Evolutionary conservation across 2,888 invertebrate genomes (phyloP).

Genomic region (Hirtodrosophila confusa): DNA sequence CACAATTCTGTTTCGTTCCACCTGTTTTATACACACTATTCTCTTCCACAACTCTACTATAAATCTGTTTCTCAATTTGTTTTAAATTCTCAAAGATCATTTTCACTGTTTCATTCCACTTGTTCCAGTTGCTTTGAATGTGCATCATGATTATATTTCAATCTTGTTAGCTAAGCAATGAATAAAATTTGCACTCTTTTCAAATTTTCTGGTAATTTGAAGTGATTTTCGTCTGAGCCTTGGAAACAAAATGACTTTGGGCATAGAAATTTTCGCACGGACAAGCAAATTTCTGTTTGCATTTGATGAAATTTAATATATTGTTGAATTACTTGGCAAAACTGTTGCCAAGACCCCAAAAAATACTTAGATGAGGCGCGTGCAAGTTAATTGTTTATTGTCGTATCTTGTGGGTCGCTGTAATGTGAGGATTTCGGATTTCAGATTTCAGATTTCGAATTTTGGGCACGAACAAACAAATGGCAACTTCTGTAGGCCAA

Average conservation of each 20-base stretch:
- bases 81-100: too few relatives aligned
- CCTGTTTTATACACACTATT: too few relatives aligned
- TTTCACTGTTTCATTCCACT: slow-evolving; percentile 8
- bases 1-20: too few relatives aligned
- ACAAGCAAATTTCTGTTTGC: slow-evolving; percentile 25
- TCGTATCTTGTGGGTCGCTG: slow-evolving; percentile 29
- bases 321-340: slow-evolving; percentile 29
- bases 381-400: slow-evolving; percentile 50
- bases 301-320: slow-evolving; percentile 55
- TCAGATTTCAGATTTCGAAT: slow-evolving; percentile 25
- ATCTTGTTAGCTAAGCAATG: too few relatives aligned
- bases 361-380: slow-evolving; percentile 30
- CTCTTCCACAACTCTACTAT: too few relatives aligned
- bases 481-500: slow-evolving; percentile 43
- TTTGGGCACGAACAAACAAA: slow-evolving; percentile 44
- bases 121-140: background rate
- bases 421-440: slow-evolving; percentile 50
- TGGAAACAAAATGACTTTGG: slow-evolving; percentile 19
- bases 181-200: background rate
- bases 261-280: slow-evolving; percentile 39
- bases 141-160: too few relatives aligned
- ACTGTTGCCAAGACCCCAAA: slow-evolving; percentile 21
- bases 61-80: too few relatives aligned
- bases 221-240: slow-evolving; percentile 10
- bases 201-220: slow-evolving; percentile 23